Base-by-base conservation (phyloP, 2,797 vertebrate genomes). In the Eremophila alpestris region DNA sequence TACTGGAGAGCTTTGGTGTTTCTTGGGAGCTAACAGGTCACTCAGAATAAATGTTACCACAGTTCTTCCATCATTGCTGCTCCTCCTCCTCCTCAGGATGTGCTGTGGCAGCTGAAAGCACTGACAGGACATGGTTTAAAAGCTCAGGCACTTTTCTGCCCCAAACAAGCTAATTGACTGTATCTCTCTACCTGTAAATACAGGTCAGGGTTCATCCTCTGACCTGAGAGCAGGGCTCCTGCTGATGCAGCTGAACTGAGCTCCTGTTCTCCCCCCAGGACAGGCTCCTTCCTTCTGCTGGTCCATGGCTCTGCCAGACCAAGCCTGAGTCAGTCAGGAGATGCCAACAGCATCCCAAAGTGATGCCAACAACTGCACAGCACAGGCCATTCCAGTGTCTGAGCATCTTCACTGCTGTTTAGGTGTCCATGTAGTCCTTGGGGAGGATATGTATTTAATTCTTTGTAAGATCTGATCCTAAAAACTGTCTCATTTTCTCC, bases 371-470 rank as follows among this genome's bases (percentile, higher is more conserved):
- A 40, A 9, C 14, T 30, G 58, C 60, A 32, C 34, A 30, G 26
- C 2, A 38, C 4, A 48, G 34, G 16, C 36, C 54, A 10, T 2
- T 5, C 16, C 55, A 17, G 29, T 7, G 16, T 36, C 70, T 52
- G 54, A 41, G 26, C 32, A 22, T 27, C 36, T 43, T 32, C n/a
- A 32, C 36, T 59, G 43, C 9, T 63, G 52, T 67, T 45, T 8
- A 5, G n/a, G 16, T 2, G 4, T 40, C 18, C 48, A 12, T 14
- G 34, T 5, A 16, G 16, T 49, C 43, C 49, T 29, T 30, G 29
- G 69, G 64, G 45, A 9, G 13, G 27, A 6, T 22, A 43, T 0
- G 0, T 7, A 26, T 22, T 5, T 19, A 34, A 63, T 22, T 48
- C 30, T 69, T 76, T 34, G 16, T 40, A 62, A 40, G 40, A 65